Evolutionary conservation across 2,797 vertebrate genomes (phyloP), one percentile per base, ranked within the genome.

Genomic region (Sebastes matsubarae): DNA sequence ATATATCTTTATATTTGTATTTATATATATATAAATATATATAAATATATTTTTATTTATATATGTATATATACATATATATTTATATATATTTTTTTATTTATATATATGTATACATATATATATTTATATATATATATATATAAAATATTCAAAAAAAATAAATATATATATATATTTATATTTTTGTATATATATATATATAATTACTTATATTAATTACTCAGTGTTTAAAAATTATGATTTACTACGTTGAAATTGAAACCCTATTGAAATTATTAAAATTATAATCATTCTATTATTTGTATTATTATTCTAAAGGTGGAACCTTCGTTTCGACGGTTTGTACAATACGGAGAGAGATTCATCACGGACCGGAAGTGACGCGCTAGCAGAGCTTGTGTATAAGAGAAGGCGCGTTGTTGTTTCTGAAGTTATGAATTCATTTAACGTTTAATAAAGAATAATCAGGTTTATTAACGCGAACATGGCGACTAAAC

Each of bases 401-500:
- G 34, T 12, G 32, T 34, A 34, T 11, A 11, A 34, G 32, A 34
- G 32, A 34, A 34, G 32, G 32, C 32, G 32, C 32, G 32, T 11
- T 34, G 32, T 34, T 34, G 32, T 34, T 34, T 34, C 32, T 34
- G 32, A 34, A 34, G 32, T 34, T 34, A 34, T 34, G 80, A 81
- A 18, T 5, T 32, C 3, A 61, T 34, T 29, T 52, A 38, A 4
- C 22, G 0, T 34, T 54, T 25, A 20, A 63, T 3, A 4, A 12
- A n/a, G 1, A 16, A 24, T 79, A 36, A 10, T 55, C 1, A 2
- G 12, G 2, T 77, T 81, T 12, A n/a, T 80, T 8, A 2, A 1
- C 29, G 52, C 6, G 60, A 64, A 24, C 30, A 97, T 97, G 97
- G 93, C 97, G 18, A 83, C 93, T 27, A 96, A 96, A 79, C 94